Percentiles rank a stretch among this genome's conserved stretches.
Conservation (phyloP, 2,113 vertebrate genomes). For the Ursus arctos region DNA sequence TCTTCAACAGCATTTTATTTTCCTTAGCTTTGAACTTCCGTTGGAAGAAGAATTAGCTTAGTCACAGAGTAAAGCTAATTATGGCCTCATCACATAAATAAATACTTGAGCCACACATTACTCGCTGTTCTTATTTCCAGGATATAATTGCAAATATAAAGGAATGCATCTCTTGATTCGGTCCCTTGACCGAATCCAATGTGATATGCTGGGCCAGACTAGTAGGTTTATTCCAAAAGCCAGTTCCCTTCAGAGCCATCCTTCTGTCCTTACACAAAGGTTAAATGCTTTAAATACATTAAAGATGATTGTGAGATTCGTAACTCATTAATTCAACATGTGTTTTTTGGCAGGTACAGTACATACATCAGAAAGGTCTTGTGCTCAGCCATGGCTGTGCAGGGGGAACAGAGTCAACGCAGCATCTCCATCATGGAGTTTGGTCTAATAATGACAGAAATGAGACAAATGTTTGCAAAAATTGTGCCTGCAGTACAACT, state of each 20-base stretch:
- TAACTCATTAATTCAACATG: not conserved
- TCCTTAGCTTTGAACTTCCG: not conserved
- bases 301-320: not conserved
- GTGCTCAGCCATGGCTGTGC: not conserved
- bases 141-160: not conserved
- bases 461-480: not conserved
- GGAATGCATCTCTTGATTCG: not conserved
- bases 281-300: not conserved
- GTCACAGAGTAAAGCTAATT: not conserved
- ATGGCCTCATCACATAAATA: not conserved
- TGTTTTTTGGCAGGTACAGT: not conserved
- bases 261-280: not conserved
- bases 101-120: not conserved
- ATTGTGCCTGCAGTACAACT: rapidly evolving
- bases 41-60: not conserved
- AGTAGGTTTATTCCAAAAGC: not conserved
- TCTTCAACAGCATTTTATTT: not conserved
- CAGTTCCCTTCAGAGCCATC: not conserved
- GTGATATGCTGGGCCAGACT: not conserved
- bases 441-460: not conserved
- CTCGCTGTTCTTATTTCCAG: constrained; percentile 15
- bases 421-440: not conserved
- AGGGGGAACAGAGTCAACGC: not conserved
- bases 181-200: not conserved
- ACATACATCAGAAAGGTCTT: not conserved